These are phyloP conservation scores for Thelaira solivaga DNA, from an alignment of 2,888 invertebrate species.

Conservation along the genomic window DNA sequence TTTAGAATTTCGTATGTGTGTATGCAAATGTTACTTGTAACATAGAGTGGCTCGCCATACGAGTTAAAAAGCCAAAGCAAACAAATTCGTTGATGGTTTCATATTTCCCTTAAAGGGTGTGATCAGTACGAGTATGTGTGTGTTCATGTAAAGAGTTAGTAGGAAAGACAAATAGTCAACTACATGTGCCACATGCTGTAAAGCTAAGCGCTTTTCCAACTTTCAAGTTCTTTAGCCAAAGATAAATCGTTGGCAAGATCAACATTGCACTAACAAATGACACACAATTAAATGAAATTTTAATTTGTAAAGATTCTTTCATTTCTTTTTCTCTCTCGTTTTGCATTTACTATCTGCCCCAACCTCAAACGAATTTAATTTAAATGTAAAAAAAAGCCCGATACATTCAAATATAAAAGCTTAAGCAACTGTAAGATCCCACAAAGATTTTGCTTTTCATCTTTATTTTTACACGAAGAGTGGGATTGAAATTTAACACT, in stretches of 20 bases:
- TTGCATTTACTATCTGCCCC: no score
- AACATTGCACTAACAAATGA: constrained; percentile 56
- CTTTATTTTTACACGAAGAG: constrained; percentile 9
- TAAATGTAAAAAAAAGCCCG: constrained; percentile 28
- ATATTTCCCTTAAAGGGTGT: constrained; percentile 62
- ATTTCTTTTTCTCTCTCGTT: constrained; percentile 16
- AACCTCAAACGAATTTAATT: constrained; percentile 29
- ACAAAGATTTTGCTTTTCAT: not conserved
- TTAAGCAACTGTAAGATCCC: constrained; percentile 42
- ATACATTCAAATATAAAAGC: constrained; percentile 11
- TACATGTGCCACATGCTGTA: constrained; percentile 49
- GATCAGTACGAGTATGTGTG: constrained; percentile 38
- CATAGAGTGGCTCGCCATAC: no score
- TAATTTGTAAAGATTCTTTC: constrained; percentile 60
- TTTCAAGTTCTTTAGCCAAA: constrained; percentile 9
- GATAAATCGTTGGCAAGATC: constrained; percentile 47
- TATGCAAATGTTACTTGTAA: constrained; percentile 53
- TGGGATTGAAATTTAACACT: constrained; percentile 22
- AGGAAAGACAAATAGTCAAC: constrained; percentile 33
- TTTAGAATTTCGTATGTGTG: not conserved
- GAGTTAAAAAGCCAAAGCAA: not conserved
- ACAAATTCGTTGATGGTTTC: constrained; percentile 48
- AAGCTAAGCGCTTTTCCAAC: constrained; percentile 1
- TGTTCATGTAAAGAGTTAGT: constrained; percentile 24
- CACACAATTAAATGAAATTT: constrained; percentile 58